A percentile compares a stretch with the other conserved stretches of the same genome.
Conservation (phyloP, 2,113 vertebrate genomes). For the Hydropotes inermis region DNA sequence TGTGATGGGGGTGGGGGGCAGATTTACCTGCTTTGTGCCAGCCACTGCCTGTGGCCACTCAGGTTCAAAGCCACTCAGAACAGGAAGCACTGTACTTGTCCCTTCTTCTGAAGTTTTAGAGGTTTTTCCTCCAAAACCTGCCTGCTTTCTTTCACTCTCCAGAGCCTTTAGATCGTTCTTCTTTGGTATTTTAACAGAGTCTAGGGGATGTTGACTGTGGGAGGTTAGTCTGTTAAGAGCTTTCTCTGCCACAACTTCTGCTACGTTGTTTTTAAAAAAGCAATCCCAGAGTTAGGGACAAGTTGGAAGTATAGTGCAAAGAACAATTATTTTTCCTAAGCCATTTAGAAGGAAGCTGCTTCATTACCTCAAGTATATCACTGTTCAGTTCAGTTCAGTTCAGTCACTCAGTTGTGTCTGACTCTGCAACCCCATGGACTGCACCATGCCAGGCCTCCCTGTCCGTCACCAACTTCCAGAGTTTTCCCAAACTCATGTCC, state of each 20-base stretch:
- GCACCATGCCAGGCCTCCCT: neutral
- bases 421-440: accelerated
- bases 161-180: no score
- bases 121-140: neutral
- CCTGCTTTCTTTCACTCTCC: neutral
- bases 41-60: neutral
- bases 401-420: accelerated
- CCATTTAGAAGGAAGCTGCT: neutral
- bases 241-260: neutral
- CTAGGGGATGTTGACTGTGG: neutral
- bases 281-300: neutral
- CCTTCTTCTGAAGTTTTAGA: neutral
- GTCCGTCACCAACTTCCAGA: neutral
- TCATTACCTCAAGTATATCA: neutral
- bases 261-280: neutral
- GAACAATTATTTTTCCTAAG: neutral
- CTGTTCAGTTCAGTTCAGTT: neutral
- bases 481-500: neutral
- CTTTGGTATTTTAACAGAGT: neutral
- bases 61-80: neutral
- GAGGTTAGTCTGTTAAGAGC: neutral
- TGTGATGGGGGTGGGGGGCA: neutral
- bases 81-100: neutral
- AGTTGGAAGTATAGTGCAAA: neutral
- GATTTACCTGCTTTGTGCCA: neutral